Evolutionary conservation across 2,888 invertebrate genomes (phyloP).

Genomic region (Rotaria socialis): DNA sequence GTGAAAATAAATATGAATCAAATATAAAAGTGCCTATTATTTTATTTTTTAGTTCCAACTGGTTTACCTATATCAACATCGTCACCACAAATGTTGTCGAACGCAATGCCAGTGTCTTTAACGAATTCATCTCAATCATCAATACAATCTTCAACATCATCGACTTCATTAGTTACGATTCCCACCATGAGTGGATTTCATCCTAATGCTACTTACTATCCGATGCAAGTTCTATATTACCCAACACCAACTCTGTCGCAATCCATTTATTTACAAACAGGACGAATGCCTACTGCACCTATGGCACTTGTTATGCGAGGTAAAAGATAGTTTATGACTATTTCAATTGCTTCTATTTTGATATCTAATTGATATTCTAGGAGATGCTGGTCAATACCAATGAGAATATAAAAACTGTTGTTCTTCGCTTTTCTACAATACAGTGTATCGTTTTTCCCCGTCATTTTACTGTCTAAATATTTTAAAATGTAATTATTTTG

Average conservation of each 20-base stretch:
- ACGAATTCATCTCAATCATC: not conserved
- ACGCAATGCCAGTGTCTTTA: not conserved
- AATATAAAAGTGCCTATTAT: too few relatives aligned
- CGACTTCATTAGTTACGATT: not conserved
- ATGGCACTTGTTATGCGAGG: slow-evolving; percentile 13
- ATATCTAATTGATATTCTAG: not conserved
- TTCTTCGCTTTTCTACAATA: not conserved
- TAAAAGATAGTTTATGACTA: not conserved
- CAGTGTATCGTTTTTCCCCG: not conserved
- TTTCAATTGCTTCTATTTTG: too few relatives aligned
- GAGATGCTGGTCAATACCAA: not conserved
- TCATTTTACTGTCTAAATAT: not conserved
- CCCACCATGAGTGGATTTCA: not conserved
- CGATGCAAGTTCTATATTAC: slow-evolving; percentile 13
- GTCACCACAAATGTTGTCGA: not conserved
- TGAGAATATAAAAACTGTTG: not conserved
- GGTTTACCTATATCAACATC: slow-evolving; percentile 1
- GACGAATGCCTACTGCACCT: not conserved
- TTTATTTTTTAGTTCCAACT: not conserved
- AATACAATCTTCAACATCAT: not conserved
- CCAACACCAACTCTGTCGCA: not conserved
- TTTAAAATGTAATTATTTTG: not conserved
- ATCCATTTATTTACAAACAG: slow-evolving; percentile 3
- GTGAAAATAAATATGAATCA: too few relatives aligned
- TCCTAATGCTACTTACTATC: slow-evolving; percentile 26